Conservation (phyloP, 2,888 invertebrate genomes). For the Hoplodrina ambigua region DNA sequence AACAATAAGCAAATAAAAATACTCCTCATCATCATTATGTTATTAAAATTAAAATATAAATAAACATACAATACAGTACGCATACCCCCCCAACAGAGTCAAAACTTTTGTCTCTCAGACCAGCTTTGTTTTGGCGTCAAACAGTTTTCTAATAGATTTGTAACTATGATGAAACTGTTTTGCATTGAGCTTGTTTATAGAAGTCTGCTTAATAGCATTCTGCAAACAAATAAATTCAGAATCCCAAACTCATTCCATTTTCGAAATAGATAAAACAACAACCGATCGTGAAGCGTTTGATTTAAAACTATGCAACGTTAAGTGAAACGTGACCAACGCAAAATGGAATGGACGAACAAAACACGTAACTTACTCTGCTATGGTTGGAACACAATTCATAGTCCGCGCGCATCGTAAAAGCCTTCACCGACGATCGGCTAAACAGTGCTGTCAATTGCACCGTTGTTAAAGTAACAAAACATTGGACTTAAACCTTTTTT, state of each 20-base stretch:
- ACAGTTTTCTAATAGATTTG: not conserved
- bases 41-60: too few relatives aligned
- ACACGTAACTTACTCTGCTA: conserved; percentile 23
- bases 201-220: not conserved
- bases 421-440: conserved; percentile 4
- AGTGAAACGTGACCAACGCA: conserved; percentile 37
- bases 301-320: conserved; percentile 30
- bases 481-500: conserved; percentile 28
- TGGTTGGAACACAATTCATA: conserved; percentile 34
- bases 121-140: not conserved
- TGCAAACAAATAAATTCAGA: not conserved
- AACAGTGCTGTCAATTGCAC: conserved; percentile 37
- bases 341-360: conserved; percentile 34
- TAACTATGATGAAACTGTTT: too few relatives aligned
- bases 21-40: too few relatives aligned
- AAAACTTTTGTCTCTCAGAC: not conserved
- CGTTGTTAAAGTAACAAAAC: conserved; percentile 32
- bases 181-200: too few relatives aligned
- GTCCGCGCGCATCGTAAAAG: conserved; percentile 31
- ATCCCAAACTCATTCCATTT: not conserved
- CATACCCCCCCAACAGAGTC: not conserved
- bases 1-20: too few relatives aligned
- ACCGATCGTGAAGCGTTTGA: conserved; percentile 6
- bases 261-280: conserved; percentile 12
- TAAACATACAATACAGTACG: not conserved